Evolutionary conservation across 2,797 vertebrate genomes (phyloP).

Genomic region (Chiroxiphia lanceolata): DNA sequence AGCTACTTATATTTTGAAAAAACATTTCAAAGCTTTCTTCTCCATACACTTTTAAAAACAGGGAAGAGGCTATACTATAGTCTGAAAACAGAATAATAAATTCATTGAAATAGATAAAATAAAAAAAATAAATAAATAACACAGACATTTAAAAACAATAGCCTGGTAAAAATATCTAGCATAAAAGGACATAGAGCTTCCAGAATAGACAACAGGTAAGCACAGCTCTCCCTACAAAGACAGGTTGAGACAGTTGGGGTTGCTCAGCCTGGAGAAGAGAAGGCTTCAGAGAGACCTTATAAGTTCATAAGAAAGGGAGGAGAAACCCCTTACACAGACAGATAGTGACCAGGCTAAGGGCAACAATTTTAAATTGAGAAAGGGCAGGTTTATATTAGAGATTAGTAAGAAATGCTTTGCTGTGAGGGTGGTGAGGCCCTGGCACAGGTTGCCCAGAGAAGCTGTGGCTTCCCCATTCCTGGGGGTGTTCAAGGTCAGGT

Average conservation of each 20-base stretch:
- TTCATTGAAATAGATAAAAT: neutral
- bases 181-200: neutral
- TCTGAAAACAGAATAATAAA: neutral
- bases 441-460: neutral
- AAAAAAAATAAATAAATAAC: neutral
- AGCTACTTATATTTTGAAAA: neutral
- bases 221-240: neutral
- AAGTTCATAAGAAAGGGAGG: neutral
- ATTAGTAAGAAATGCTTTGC: neutral
- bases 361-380: rapidly evolving
- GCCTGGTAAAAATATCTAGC: neutral
- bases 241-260: neutral
- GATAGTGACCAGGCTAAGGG: no score
- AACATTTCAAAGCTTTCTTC: neutral
- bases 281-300: neutral
- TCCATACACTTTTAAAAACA: neutral
- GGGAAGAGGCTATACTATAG: neutral
- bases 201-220: rapidly evolving
- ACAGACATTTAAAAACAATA: neutral
- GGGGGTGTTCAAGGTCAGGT: rapidly evolving
- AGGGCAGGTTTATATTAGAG: neutral
- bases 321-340: neutral
- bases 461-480: rapidly evolving
- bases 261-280: neutral
- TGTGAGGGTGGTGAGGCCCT: neutral